Evolutionary conservation across 2,113 vertebrate genomes (phyloP).

Genomic region (Callospermophilus lateralis): DNA sequence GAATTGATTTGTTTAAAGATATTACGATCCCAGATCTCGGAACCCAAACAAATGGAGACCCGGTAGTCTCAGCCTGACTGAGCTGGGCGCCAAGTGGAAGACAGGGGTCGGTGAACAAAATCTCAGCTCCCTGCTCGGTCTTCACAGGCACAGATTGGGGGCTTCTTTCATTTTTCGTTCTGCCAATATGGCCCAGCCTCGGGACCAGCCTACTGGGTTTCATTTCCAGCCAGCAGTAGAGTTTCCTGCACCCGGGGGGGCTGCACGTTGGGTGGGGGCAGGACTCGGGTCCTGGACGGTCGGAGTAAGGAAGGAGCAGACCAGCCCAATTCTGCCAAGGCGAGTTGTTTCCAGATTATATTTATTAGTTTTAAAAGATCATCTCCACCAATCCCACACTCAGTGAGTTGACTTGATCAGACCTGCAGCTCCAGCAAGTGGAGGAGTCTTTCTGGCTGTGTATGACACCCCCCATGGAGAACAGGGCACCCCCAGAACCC

Average conservation of each 20-base stretch:
- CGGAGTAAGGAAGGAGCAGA: background rate
- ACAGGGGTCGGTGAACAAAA: background rate
- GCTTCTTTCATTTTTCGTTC: slow-evolving; percentile 63
- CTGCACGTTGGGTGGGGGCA: background rate
- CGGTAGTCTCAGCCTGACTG: background rate
- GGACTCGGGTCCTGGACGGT: background rate
- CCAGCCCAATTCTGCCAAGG: background rate
- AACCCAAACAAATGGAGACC: background rate
- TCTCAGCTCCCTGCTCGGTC: slow-evolving; percentile 17
- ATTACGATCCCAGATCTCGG: background rate
- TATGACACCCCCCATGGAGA: fast-evolving
- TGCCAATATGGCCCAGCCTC: background rate
- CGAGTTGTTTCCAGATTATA: background rate
- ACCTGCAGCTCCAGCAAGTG: background rate
- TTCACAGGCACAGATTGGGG: background rate
- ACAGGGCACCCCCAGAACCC: fast-evolving
- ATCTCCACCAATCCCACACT: too few species aligned
- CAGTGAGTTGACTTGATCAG: background rate
- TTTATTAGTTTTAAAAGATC: slow-evolving; percentile 2
- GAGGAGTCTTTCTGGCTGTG: background rate
- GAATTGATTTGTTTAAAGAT: background rate
- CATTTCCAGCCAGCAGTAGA: slow-evolving; percentile 59
- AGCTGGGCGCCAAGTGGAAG: background rate
- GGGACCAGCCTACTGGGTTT: background rate
- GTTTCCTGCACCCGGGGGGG: background rate